phyloP scores from a whole-genome alignment of 2,113 vertebrate species.

The Colius striatus region DNA sequence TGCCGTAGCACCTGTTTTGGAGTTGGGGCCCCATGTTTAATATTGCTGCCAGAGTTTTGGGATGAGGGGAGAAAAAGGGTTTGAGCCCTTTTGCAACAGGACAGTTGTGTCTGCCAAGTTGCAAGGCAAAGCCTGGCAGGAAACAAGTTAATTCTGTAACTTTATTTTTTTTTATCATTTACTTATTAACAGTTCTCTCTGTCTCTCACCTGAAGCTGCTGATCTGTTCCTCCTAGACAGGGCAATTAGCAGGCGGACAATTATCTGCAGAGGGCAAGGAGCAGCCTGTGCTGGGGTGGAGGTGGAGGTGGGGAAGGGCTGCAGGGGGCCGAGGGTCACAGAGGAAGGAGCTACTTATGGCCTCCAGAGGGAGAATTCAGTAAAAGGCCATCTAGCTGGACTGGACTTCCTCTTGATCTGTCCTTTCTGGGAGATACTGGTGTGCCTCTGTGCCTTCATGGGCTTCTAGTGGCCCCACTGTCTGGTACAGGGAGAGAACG shows the following conservation, averaged over 20 bases:
- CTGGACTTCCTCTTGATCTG: slow-evolving; percentile 52
- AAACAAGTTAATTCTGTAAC: slow-evolving; percentile 59
- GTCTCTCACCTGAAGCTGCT: slow-evolving; percentile 65
- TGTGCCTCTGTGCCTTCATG: neutral
- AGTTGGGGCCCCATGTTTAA: neutral
- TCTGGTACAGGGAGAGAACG: neutral
- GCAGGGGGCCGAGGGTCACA: neutral
- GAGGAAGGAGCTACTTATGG: slow-evolving; percentile 46
- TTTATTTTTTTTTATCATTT: slow-evolving; percentile 62
- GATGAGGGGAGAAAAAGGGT: neutral
- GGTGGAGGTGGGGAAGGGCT: neutral
- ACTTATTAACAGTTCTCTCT: slow-evolving; percentile 65
- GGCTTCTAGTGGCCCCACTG: neutral
- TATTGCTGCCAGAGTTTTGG: neutral
- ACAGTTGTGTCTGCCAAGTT: neutral
- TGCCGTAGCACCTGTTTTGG: neutral
- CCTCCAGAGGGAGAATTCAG: slow-evolving; percentile 26
- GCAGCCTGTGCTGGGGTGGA: slow-evolving; percentile 27
- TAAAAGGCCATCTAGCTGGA: slow-evolving; percentile 32
- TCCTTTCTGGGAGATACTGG: neutral
- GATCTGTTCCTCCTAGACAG: slow-evolving; percentile 61
- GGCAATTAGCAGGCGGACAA: slow-evolving; percentile 58
- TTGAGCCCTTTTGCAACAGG: slow-evolving; percentile 4
- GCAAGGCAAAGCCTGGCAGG: slow-evolving; percentile 44
- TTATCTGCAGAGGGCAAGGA: slow-evolving; percentile 67